Evolutionary conservation across 2,888 invertebrate genomes (phyloP), one percentile per base, ranked within the genome.

Genomic region (Gandaritis pyraliata): DNA sequence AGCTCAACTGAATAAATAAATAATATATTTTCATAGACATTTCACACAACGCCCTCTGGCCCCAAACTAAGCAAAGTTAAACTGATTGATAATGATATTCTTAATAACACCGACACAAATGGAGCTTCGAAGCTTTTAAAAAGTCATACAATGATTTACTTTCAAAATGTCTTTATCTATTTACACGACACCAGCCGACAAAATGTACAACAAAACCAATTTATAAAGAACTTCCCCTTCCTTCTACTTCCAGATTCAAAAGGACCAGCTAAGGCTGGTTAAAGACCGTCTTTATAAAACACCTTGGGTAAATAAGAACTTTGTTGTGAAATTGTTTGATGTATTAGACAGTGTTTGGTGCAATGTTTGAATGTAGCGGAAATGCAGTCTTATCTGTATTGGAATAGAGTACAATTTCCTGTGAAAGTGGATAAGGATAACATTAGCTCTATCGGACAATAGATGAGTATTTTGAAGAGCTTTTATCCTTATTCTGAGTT

Each of bases 121-220:
- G 13, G 13, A 38, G 38, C 43, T 52, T 43, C n/a, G 65, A 65
- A 65, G 69, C 65, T 76, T 77, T 78, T 72, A 77, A 81, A 64
- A 59, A 80, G 29, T 73, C 74, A 71, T 70, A 69, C 66, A 74
- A 78, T 77, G 78, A 83, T 83, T 83, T 85, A 82, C 81, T 83
- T 84, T 80, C 74, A 77, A 79, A 80, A 77, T 74, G 72, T 70
- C 72, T 72, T 74, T 82, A 86, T 86, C 83, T 81, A 77, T 80
- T 75, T 81, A 84, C 82, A 75, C 81, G 81, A 84, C 82, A 82
- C 71, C 72, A 74, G 77, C 78, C 76, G 80, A 83, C 82, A 79
- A 73, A 78, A 76, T 75, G 75, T 74, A 82, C 75, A 77, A 70
- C 49, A 64, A 50, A 59, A 61, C 83, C 74, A 77, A 18, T 61